Conservation (phyloP, 2,113 vertebrate genomes). For the Carlito syrichta region DNA sequence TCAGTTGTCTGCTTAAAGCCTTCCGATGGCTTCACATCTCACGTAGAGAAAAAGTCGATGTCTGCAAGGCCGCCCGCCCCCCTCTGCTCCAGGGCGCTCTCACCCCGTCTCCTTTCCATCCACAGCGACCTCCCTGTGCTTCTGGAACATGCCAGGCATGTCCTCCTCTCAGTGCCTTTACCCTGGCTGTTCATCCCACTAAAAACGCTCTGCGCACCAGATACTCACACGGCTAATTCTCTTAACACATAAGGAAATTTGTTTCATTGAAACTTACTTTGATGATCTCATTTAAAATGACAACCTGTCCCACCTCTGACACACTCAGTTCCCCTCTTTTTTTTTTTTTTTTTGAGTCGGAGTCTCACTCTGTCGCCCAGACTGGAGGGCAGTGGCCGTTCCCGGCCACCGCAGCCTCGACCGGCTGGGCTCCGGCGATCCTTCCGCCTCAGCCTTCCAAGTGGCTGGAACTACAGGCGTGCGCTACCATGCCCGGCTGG, state of each 20-base stretch:
- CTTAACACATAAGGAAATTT: background rate
- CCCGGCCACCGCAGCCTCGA: too few relatives aligned
- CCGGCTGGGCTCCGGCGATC: too few relatives aligned
- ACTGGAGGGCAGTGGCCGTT: too few relatives aligned
- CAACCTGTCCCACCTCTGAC: background rate
- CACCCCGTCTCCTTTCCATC: background rate
- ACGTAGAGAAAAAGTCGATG: background rate
- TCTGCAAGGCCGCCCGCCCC: accelerated
- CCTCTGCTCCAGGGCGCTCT: background rate
- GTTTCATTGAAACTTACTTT: background rate
- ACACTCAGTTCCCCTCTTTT: background rate
- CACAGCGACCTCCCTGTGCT: background rate
- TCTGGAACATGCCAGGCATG: background rate
- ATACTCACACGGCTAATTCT: background rate
- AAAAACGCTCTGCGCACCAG: background rate
- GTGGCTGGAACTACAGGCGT: too few relatives aligned
- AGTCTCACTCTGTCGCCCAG: too few relatives aligned
- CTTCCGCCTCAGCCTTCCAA: too few relatives aligned
- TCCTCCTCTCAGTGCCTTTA: background rate
- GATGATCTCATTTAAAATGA: background rate
- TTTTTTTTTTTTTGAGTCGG: too few relatives aligned
- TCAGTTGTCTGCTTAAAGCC: background rate
- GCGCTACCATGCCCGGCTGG: too few relatives aligned
- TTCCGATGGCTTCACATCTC: background rate
- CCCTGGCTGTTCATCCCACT: background rate